A percentile compares a stretch with the other conserved stretches of the same genome.
Evolutionary conservation across 2,888 invertebrate genomes (phyloP).

Genomic region (Miltochrista miniata): DNA sequence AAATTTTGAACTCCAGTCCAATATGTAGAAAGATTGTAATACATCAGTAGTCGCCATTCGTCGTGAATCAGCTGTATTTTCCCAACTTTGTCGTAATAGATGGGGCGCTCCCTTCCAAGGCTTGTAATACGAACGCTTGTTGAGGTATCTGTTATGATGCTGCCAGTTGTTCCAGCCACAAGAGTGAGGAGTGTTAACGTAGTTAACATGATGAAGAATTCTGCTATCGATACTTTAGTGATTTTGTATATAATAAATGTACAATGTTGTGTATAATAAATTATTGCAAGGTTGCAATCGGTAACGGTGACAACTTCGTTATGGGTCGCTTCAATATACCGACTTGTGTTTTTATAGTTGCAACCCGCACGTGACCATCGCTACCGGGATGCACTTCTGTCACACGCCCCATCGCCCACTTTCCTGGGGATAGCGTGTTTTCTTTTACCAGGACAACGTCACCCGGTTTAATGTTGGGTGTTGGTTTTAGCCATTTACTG

Average conservation of each 20-base stretch:
- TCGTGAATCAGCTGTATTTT: too few relatives aligned
- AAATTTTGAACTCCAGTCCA: neutral
- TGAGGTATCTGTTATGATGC: too few relatives aligned
- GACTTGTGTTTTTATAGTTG: neutral
- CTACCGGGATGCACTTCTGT: neutral
- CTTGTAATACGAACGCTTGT: too few relatives aligned
- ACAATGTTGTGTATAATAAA: too few relatives aligned
- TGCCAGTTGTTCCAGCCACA: too few relatives aligned
- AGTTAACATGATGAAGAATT: too few relatives aligned
- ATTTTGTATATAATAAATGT: too few relatives aligned
- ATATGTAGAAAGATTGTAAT: neutral
- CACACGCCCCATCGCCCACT: neutral
- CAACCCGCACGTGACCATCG: neutral
- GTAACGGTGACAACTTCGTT: neutral
- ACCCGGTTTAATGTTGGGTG: conserved; percentile 9
- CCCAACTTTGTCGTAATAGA: too few relatives aligned
- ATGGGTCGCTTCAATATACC: neutral
- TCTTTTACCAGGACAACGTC: neutral
- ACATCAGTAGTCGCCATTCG: too few relatives aligned
- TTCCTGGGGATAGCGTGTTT: neutral
- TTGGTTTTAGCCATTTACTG: conserved; percentile 13
- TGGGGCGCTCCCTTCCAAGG: too few relatives aligned
- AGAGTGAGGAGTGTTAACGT: too few relatives aligned
- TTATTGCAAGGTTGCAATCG: neutral
- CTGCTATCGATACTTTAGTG: too few relatives aligned